Evolutionary conservation across 1,140 invertebrate genomes (phyloP).

Genomic region (Orchesella cincta): DNA sequence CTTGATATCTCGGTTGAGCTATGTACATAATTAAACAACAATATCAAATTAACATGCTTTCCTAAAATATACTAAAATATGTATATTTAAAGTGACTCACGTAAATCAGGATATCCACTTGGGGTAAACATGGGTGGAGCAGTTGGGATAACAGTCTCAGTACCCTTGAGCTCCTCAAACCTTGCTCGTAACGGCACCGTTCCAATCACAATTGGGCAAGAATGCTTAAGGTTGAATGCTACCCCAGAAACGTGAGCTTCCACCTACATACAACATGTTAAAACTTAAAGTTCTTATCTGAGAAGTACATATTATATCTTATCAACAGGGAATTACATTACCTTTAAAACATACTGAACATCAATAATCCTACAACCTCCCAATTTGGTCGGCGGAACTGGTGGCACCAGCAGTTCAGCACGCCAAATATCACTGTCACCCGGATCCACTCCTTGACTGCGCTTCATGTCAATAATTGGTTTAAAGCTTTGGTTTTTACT

Average conservation of each 20-base stretch:
- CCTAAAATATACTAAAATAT: not conserved
- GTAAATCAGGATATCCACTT: conserved; percentile 38
- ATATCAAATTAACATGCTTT: not conserved
- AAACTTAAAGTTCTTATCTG: not conserved
- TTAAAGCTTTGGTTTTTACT: not conserved
- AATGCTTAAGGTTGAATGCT: conserved; percentile 25
- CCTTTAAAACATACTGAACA: conserved; percentile 37
- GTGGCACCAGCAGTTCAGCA: conserved; percentile 32
- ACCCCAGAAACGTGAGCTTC: conserved; percentile 33
- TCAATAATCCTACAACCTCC: conserved; percentile 40
- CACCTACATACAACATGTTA: conserved; percentile 18
- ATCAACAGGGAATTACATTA: conserved; percentile 9
- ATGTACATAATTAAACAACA: not conserved
- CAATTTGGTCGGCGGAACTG: conserved; percentile 38
- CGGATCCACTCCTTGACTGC: conserved; percentile 20
- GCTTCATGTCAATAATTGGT: not conserved
- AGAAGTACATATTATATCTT: not conserved
- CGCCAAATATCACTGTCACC: conserved; percentile 44
- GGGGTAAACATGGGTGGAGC: conserved; percentile 29
- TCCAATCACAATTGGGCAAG: conserved; percentile 38
- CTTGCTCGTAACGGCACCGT: conserved; percentile 35
- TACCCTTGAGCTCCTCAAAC: conserved; percentile 32
- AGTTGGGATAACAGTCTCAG: conserved; percentile 27
- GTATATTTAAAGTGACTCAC: conserved; percentile 29
- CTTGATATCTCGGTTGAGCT: conserved; percentile 40